Percentiles rank a stretch among this genome's conserved stretches.
Evolutionary conservation across 35 echinoderm and acorn worm genomes (phyloP).

Genomic region (Ptychodera flava): DNA sequence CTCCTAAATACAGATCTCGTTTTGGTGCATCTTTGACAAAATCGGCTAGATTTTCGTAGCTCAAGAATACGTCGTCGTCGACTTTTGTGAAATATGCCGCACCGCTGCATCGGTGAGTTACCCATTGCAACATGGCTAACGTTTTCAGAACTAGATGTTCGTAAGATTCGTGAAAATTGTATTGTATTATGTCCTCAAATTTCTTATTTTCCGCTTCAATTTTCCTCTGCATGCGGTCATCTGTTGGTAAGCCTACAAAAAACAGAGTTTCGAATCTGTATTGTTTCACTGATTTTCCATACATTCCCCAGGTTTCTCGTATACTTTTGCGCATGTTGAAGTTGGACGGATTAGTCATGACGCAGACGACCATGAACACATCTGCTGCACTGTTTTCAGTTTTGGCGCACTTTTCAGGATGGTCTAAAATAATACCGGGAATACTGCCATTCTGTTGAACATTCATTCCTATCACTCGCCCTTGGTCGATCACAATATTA

Average conservation of each 20-base stretch:
- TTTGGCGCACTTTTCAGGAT: neutral
- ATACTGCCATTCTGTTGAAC: neutral
- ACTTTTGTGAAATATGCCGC: conserved; percentile 84
- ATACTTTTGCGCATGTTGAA: conserved; percentile 67
- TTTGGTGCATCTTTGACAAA: neutral
- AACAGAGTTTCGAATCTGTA: conserved; percentile 45
- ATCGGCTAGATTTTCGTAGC: conserved; percentile 35
- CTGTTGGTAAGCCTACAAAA: conserved; percentile 43
- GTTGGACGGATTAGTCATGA: conserved; percentile 65
- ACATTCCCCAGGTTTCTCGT: conserved; percentile 73
- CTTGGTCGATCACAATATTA: neutral
- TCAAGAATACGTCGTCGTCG: conserved; percentile 96
- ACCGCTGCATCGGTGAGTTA: conserved; percentile 57
- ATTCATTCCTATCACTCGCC: neutral
- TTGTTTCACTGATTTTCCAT: conserved; percentile 23
- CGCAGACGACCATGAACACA: conserved; percentile 61
- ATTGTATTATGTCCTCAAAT: conserved; percentile 82
- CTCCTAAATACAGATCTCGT: neutral
- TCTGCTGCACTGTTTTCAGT: neutral
- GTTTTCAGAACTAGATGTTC: conserved; percentile 87
- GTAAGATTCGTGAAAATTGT: conserved; percentile 69
- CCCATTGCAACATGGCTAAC: conserved; percentile 72
- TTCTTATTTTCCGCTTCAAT: conserved; percentile 63
- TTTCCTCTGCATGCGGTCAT: conserved; percentile 56
- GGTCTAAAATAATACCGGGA: neutral